Evolutionary conservation across 1,140 invertebrate species (phyloP).

Genomic region (Drosophila parabipectinata): DNA sequence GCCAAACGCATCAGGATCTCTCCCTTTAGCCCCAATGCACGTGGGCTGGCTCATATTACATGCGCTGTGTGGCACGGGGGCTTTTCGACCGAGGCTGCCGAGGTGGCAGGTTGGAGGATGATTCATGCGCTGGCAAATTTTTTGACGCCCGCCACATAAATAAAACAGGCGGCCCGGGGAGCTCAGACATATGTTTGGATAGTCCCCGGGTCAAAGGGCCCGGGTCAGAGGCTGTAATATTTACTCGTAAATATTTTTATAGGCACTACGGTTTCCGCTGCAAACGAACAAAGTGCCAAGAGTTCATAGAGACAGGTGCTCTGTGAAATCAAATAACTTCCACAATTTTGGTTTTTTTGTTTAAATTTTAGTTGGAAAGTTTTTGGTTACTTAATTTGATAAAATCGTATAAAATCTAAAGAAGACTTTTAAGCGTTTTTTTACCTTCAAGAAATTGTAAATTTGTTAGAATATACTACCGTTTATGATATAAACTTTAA

Average conservation of each 20-base stretch:
- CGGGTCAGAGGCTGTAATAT: slow-evolving; percentile 56
- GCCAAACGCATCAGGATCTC: slow-evolving; percentile 69
- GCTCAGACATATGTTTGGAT: slow-evolving; percentile 68
- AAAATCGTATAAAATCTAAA: neutral
- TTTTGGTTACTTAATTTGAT: neutral
- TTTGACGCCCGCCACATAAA: slow-evolving; percentile 71
- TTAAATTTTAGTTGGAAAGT: slow-evolving; percentile 6
- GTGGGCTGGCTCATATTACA: slow-evolving; percentile 44
- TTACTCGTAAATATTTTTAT: slow-evolving; percentile 83
- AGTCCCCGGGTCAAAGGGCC: slow-evolving; percentile 41
- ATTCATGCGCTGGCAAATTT: slow-evolving; percentile 77
- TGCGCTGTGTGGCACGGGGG: slow-evolving; percentile 5
- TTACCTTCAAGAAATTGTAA: neutral
- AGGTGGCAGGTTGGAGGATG: slow-evolving; percentile 47
- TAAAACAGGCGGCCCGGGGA: slow-evolving; percentile 51
- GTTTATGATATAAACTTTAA: too few relatives aligned
- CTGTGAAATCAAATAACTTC: slow-evolving; percentile 16
- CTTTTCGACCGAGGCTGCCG: neutral
- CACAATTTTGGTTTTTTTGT: neutral
- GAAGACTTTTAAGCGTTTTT: neutral
- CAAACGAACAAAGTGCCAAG: slow-evolving; percentile 37
- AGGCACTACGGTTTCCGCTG: slow-evolving; percentile 46
- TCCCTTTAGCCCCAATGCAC: slow-evolving; percentile 27
- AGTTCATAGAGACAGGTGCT: slow-evolving; percentile 28
- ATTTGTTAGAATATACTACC: neutral